Evolutionary conservation across 2,888 invertebrate species (phyloP).

Genomic region (Agonopterix heracliana): DNA sequence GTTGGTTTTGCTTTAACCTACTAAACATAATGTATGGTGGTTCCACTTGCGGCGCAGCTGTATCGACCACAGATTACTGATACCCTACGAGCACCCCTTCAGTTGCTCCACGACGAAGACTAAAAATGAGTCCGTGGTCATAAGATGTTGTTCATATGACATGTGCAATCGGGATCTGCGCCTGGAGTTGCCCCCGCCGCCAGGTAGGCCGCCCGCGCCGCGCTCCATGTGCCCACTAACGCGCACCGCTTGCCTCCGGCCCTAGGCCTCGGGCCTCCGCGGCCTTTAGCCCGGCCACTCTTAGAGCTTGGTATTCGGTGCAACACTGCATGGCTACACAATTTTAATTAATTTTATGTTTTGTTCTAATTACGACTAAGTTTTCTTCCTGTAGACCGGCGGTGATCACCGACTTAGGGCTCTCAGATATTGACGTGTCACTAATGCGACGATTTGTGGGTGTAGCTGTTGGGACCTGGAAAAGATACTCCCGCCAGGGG

Average conservation of each 20-base stretch:
- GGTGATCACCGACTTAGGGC: conserved; percentile 59
- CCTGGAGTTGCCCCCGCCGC: conserved; percentile 80
- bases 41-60: conserved; percentile 81
- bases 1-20: conserved; percentile 77
- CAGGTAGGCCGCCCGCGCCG: conserved; percentile 76
- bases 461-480: conserved; percentile 79
- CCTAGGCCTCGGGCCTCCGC: conserved; percentile 5
- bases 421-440: conserved; percentile 18
- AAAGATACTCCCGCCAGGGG: conserved; percentile 77
- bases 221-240: conserved; percentile 29
- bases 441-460: conserved; percentile 53
- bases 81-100: conserved; percentile 88
- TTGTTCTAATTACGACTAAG: conserved; percentile 56
- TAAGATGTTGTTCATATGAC: conserved; percentile 87
- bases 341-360: conserved; percentile 32
- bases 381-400: conserved; percentile 62
- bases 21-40: conserved; percentile 75
- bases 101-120: conserved; percentile 86
- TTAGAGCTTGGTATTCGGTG: conserved; percentile 47
- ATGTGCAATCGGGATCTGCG: conserved; percentile 85
- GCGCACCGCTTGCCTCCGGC: conserved; percentile 28
- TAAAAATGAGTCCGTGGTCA: conserved; percentile 85
- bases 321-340: conserved; percentile 58
- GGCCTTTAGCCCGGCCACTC: not conserved
- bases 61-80: conserved; percentile 82